phyloP scores from a whole-genome alignment of 1,140 invertebrate species.

The Anoplolepis gracilipes region DNA sequence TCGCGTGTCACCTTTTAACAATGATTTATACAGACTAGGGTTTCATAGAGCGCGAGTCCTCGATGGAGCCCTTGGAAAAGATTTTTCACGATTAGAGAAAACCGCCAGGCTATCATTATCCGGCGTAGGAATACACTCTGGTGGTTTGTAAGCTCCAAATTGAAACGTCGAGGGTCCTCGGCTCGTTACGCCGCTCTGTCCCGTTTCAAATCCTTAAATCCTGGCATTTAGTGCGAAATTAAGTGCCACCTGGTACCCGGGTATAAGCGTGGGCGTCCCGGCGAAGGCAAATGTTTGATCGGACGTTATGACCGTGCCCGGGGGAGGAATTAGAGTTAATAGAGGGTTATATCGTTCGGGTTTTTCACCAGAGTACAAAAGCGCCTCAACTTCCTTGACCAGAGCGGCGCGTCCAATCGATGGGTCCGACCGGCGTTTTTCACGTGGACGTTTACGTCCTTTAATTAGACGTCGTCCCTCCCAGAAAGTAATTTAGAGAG shows the following conservation, averaged over 20 bases:
- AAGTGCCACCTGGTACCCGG: conserved; percentile 59
- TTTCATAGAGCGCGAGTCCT: not conserved
- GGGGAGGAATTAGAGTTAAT: conserved; percentile 53
- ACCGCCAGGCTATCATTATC: conserved; percentile 29
- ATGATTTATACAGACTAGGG: conserved; percentile 37
- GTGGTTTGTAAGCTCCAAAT: conserved; percentile 39
- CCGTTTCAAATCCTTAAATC: conserved; percentile 54
- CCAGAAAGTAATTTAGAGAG: conserved; percentile 14
- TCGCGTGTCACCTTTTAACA: not conserved
- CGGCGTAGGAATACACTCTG: not conserved
- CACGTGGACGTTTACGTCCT: not conserved
- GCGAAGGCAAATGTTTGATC: conserved; percentile 58
- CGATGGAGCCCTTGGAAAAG: not conserved
- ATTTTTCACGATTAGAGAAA: conserved; percentile 43
- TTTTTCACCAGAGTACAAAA: conserved; percentile 12
- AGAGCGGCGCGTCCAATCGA: not conserved
- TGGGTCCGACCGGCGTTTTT: conserved; percentile 1
- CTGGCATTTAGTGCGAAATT: conserved; percentile 60
- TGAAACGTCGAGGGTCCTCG: conserved; percentile 50
- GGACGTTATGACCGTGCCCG: conserved; percentile 42
- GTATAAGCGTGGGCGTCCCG: conserved; percentile 18
- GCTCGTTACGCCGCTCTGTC: not conserved
- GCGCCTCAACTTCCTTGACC: not conserved
- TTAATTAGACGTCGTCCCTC: conserved; percentile 3
- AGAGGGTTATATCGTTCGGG: conserved; percentile 20